Percentiles rank a stretch among this genome's conserved stretches.
phyloP scores from a whole-genome alignment of 2,888 invertebrate species.

The Caenorhabditis plicata region DNA sequence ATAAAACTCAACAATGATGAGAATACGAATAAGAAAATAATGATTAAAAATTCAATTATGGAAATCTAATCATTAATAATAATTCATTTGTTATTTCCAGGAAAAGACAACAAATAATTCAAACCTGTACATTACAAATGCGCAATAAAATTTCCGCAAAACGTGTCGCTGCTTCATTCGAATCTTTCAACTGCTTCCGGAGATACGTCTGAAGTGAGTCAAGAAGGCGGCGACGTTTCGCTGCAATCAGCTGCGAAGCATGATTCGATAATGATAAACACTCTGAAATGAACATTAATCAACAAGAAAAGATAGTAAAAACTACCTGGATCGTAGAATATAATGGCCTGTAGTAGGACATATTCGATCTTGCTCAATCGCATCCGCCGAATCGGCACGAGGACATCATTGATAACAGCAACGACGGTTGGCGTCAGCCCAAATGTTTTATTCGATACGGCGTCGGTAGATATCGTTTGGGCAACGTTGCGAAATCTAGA shows the following conservation, averaged over 20 bases:
- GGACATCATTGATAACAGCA: constrained; percentile 63
- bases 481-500: constrained; percentile 59
- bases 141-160: constrained; percentile 38
- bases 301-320: too few relatives aligned
- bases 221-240: constrained; percentile 53
- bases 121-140: constrained; percentile 47
- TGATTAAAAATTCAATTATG: not conserved
- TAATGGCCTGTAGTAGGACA: constrained; percentile 60
- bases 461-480: constrained; percentile 25
- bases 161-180: constrained; percentile 28
- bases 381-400: constrained; percentile 63
- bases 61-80: not conserved
- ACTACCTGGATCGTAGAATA: constrained; percentile 63
- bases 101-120: not conserved
- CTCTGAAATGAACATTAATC: constrained; percentile 44
- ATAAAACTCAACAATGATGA: constrained; percentile 3
- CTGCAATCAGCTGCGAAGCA: constrained; percentile 47
- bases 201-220: constrained; percentile 49
- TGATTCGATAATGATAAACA: constrained; percentile 57
- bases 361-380: constrained; percentile 61
- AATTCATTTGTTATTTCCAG: not conserved
- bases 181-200: constrained; percentile 27
- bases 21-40: not conserved
- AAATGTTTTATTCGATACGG: constrained; percentile 28
- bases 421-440: constrained; percentile 64